Evolutionary conservation across 2,888 invertebrate genomes (phyloP).

Genomic region (Melanotus villosus): DNA sequence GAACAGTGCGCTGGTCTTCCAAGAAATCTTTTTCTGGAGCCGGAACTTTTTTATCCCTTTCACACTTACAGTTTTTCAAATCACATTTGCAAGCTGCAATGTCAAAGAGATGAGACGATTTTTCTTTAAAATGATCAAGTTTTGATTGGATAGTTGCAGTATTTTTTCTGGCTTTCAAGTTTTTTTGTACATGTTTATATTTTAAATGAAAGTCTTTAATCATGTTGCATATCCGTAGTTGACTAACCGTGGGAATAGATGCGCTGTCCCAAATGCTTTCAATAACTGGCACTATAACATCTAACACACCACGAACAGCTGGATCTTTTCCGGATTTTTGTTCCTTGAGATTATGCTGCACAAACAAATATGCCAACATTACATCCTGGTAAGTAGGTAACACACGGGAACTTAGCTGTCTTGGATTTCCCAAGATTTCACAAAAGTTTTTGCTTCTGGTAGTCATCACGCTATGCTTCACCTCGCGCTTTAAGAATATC

Average conservation of each 20-base stretch:
- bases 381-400: conserved; percentile 15
- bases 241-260: conserved; percentile 17
- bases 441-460: conserved; percentile 16
- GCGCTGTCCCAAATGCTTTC: conserved; percentile 47
- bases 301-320: conserved; percentile 6
- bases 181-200: too few species aligned
- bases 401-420: background rate
- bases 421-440: conserved; percentile 13
- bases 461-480: too few species aligned
- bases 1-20: too few species aligned
- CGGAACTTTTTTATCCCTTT: too few species aligned
- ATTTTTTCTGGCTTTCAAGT: too few species aligned
- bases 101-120: background rate
- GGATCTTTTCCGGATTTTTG: conserved; percentile 11
- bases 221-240: conserved; percentile 5
- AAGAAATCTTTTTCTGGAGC: too few species aligned
- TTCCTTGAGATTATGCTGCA: conserved; percentile 8
- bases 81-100: background rate
- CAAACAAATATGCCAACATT: conserved; percentile 11
- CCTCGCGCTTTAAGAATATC: too few species aligned
- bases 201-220: background rate
- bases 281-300: conserved; percentile 37
- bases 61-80: too few species aligned
- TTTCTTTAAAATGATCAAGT: too few species aligned
- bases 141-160: too few species aligned